Base-by-base conservation (phyloP, 2,797 vertebrate genomes). In the Mustela erminea region DNA sequence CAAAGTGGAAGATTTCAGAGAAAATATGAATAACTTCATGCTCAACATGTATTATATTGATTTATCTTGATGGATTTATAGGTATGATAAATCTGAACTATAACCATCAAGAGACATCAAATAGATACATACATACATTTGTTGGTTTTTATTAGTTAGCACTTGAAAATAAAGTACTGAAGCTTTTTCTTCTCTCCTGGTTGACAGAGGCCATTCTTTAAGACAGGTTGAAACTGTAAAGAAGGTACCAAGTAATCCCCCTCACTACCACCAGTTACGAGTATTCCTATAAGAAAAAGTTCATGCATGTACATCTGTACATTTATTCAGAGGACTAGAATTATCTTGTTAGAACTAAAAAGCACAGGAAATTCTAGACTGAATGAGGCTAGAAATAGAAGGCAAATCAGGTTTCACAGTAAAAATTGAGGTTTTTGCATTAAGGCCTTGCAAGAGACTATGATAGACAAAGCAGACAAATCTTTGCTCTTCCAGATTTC, bases 121-220 rank as follows among this genome's bases (percentile, higher is more conserved):
- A 68, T 17, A 70, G 23, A 60, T 21, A 52, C 2, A 87, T 32
- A 49, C 21, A 62, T 8, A 25, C 15, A 62, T 32, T 52, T 43
- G 15, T 74, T 74, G n/a, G 25, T 75, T 95, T 95, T 95, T 87
- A 84, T 52, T 86, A 62, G 14, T 84, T 87, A 83, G 23, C 20
- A 81, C 17, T 83, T 86, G 35, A 75, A 78, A 84, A 82, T 88
- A 74, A 87, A 82, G 1, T 72, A 58, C 8, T 87, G 3, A 77
- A 38, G 2, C 14, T 49, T 93, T 46, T 5, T 25, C 13, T 41
- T 66, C 41, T 82, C 13, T 92, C 54, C 86, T 92, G 62, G 15
- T 83, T 95, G 35, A 52, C 1, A 81, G 17, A 96, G 20, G 7
- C 5, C 56, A 52, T 41, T 93, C 15, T 68, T 8, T 11, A 18